These are phyloP conservation scores for Buathra laborator DNA, from an alignment of 2,888 invertebrate genomes.

Conservation along the genomic window DNA sequence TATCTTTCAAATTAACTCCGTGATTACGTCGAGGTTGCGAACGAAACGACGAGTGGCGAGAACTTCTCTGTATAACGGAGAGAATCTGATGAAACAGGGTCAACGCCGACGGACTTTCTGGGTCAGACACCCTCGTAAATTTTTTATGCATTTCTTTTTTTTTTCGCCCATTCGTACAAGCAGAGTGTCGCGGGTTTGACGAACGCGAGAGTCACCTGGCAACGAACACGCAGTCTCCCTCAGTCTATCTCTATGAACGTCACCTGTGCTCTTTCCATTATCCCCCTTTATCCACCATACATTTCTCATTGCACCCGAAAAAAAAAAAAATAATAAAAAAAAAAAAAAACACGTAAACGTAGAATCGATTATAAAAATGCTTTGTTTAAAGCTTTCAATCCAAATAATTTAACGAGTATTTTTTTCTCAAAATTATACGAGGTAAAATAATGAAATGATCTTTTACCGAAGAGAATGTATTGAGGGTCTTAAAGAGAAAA, in stretches of 20 bases:
- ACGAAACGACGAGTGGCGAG: slow-evolving; percentile 5
- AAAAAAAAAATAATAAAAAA: neutral
- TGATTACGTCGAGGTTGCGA: slow-evolving; percentile 30
- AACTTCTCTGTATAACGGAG: slow-evolving; percentile 9
- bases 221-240: neutral
- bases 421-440: too few relatives aligned
- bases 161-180: slow-evolving; percentile 8
- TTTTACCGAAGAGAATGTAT: too few relatives aligned
- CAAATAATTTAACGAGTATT: too few relatives aligned
- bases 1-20: slow-evolving; percentile 33
- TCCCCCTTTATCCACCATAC: neutral
- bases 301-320: neutral
- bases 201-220: slow-evolving; percentile 1
- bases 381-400: neutral
- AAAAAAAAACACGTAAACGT: neutral
- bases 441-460: too few relatives aligned
- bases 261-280: slow-evolving; percentile 10
- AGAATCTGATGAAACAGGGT: slow-evolving; percentile 47
- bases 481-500: too few relatives aligned
- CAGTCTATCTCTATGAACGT: neutral
- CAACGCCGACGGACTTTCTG: slow-evolving; percentile 43
- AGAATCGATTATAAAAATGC: neutral
- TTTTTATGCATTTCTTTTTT: slow-evolving; percentile 57
- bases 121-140: slow-evolving; percentile 59
- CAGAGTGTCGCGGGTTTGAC: neutral